phyloP scores from a whole-genome alignment of 2,113 vertebrate genomes.

The Pomatostomus ruficeps region DNA sequence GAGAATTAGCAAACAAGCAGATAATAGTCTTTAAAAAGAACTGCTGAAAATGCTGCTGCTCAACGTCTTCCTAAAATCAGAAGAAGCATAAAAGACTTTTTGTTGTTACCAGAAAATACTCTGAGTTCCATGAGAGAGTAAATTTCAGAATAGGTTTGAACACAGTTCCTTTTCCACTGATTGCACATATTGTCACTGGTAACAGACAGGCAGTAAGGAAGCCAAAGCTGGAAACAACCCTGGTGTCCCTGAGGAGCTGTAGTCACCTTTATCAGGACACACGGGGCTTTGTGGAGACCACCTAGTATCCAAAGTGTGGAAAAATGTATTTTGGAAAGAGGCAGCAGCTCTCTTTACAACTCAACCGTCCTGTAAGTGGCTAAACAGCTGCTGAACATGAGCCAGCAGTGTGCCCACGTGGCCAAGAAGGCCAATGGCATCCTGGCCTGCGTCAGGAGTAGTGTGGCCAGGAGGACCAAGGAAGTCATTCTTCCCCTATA shows the following conservation, averaged over 20 bases:
- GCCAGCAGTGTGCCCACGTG: not conserved
- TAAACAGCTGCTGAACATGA: not conserved
- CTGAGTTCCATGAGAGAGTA: not conserved
- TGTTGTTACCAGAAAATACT: not conserved
- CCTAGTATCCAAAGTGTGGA: fast-evolving
- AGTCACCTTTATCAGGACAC: not conserved
- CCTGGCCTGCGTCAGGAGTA: not conserved
- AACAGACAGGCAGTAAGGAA: not conserved
- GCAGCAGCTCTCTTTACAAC: not conserved
- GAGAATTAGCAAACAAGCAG: not conserved
- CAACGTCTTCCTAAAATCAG: not conserved
- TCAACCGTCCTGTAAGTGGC: not conserved
- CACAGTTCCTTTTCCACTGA: not conserved
- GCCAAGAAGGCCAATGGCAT: not conserved
- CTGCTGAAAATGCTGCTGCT: not conserved
- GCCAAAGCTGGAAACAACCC: not conserved
- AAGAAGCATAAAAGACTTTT: not conserved
- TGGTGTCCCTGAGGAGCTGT: not conserved
- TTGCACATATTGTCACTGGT: not conserved
- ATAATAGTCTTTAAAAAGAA: not conserved
- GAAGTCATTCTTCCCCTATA: not conserved
- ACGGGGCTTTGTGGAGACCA: not conserved
- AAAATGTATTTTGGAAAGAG: not conserved
- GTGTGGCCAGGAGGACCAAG: not conserved
- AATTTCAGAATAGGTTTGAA: not conserved